Percentiles rank a stretch among this genome's conserved stretches.
phyloP scores from a whole-genome alignment of 2,888 invertebrate species.

The Callimorpha dominula region DNA sequence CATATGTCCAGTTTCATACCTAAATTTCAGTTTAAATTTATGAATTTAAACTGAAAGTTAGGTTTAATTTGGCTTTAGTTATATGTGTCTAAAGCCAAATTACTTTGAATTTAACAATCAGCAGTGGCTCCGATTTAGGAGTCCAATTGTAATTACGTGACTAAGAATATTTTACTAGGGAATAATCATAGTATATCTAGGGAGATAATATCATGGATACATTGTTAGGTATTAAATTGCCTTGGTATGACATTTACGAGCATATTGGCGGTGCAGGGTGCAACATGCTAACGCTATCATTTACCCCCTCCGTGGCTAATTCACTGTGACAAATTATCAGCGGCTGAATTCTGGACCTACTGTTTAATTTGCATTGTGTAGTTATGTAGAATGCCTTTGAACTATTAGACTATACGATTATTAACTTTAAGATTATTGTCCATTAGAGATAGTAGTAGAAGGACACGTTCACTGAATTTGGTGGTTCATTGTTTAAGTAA shows the following conservation, averaged over 20 bases:
- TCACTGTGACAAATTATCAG: slow-evolving; percentile 87
- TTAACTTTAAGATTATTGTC: slow-evolving; percentile 8
- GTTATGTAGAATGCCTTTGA: slow-evolving; percentile 22
- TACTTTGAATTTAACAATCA: slow-evolving; percentile 7
- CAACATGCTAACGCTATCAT: slow-evolving; percentile 85
- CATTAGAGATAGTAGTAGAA: not conserved
- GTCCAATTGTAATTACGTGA: slow-evolving; percentile 44
- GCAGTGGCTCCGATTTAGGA: slow-evolving; percentile 23
- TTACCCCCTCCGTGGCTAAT: slow-evolving; percentile 84
- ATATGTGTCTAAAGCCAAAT: slow-evolving; percentile 29
- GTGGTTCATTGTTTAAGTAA: not conserved
- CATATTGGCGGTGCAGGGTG: slow-evolving; percentile 84
- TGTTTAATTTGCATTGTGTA: slow-evolving; percentile 27
- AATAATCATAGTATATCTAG: slow-evolving; percentile 54
- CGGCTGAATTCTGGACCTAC: slow-evolving; percentile 79
- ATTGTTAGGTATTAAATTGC: slow-evolving; percentile 82
- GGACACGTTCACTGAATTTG: not conserved
- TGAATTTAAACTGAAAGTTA: too few species aligned
- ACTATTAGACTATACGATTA: slow-evolving; percentile 6
- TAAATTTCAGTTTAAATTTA: not conserved
- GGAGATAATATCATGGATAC: slow-evolving; percentile 74
- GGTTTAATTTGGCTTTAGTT: too few species aligned
- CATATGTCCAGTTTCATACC: not conserved
- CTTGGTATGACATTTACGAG: slow-evolving; percentile 79
- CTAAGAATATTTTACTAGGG: slow-evolving; percentile 51